phyloP scores from a whole-genome alignment of 35 echinoderm and acorn worm species.

The Eucidaris tribuloides region DNA sequence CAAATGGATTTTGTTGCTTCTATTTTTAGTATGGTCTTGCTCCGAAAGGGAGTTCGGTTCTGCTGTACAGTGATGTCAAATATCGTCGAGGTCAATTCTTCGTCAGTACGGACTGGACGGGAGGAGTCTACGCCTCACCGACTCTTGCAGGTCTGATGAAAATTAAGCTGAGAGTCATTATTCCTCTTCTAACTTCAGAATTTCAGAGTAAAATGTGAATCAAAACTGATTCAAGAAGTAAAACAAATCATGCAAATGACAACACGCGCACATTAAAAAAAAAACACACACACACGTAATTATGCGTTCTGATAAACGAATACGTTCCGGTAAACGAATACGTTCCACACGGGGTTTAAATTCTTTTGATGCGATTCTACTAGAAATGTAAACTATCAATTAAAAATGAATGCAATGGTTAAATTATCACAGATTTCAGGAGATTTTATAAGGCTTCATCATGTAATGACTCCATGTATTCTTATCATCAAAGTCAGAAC shows the following conservation, averaged over 20 bases:
- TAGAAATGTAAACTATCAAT: too few relatives aligned
- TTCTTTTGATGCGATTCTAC: too few relatives aligned
- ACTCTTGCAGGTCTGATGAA: slow-evolving; percentile 51
- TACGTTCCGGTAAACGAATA: neutral
- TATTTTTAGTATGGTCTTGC: slow-evolving; percentile 73
- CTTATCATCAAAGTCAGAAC: too few relatives aligned
- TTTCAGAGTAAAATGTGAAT: neutral
- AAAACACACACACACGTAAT: neutral
- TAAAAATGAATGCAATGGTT: too few relatives aligned
- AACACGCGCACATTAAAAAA: neutral
- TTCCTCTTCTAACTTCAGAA: neutral
- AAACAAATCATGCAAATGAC: neutral
- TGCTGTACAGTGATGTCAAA: slow-evolving; percentile 69
- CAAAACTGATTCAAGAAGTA: neutral
- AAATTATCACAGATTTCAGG: too few relatives aligned
- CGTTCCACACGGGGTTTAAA: too few relatives aligned
- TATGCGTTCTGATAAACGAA: neutral
- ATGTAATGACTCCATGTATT: too few relatives aligned
- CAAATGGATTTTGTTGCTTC: neutral
- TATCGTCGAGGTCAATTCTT: slow-evolving; percentile 84
- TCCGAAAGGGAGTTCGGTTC: slow-evolving; percentile 81
- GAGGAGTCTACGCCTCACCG: slow-evolving; percentile 86
- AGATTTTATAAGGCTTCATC: too few relatives aligned
- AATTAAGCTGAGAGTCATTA: neutral
- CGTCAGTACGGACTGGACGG: slow-evolving; percentile 80